Percentiles rank a stretch among this genome's conserved stretches.
phyloP scores from a whole-genome alignment of 2,113 vertebrate species.

The Phalacrocorax aristotelis region DNA sequence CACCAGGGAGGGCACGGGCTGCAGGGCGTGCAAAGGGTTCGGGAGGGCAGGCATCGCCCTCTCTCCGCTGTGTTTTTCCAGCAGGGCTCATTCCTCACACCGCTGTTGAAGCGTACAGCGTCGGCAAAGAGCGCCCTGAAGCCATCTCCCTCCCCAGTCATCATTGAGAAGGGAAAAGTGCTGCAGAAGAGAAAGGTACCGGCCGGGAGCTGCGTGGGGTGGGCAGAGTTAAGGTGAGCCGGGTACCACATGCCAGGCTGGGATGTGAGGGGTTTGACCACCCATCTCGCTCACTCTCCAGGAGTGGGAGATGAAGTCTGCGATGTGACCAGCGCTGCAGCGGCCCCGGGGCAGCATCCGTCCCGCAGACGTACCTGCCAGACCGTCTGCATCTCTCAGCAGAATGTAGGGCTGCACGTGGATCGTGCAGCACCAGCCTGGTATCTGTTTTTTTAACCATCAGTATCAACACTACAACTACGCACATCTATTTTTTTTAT shows the following conservation, averaged over 20 bases:
- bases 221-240: rapidly evolving
- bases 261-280: not conserved
- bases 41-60: not conserved
- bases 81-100: slow-evolving; percentile 75
- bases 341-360: not conserved
- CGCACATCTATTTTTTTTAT: not conserved
- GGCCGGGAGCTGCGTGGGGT: rapidly evolving
- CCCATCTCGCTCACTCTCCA: not conserved
- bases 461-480: not conserved
- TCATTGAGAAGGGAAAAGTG: slow-evolving; percentile 69
- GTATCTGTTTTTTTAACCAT: not conserved
- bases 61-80: rapidly evolving
- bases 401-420: slow-evolving; percentile 48
- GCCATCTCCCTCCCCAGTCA: slow-evolving; percentile 57
- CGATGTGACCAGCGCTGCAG: slow-evolving; percentile 41
- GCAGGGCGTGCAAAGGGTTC: rapidly evolving
- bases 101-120: slow-evolving; percentile 74
- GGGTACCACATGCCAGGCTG: rapidly evolving
- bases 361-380: not conserved
- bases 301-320: slow-evolving; percentile 83
- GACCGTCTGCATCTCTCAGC: slow-evolving; percentile 17
- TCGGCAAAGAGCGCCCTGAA: slow-evolving; percentile 75
- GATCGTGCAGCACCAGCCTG: slow-evolving; percentile 58
- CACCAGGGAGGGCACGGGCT: rapidly evolving
- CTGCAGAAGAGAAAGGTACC: slow-evolving; percentile 79